phyloP scores from a whole-genome alignment of 1,140 invertebrate genomes.

The Danaus plexippus region DNA sequence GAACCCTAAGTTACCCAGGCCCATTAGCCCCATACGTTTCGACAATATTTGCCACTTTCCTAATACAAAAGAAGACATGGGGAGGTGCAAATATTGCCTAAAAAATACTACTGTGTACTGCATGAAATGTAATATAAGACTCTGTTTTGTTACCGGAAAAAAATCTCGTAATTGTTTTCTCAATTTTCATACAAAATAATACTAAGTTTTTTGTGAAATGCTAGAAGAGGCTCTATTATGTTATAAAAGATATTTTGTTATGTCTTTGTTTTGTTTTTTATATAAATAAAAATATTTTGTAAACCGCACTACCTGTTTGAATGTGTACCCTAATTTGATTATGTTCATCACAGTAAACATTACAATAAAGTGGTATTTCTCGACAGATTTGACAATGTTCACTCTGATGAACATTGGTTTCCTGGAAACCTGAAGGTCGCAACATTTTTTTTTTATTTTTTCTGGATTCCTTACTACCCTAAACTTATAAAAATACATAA shows the following conservation, averaged over 20 bases:
- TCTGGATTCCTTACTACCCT: slow-evolving; percentile 18
- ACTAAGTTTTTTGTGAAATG: no score
- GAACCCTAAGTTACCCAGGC: slow-evolving; percentile 21
- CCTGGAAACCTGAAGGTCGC: slow-evolving; percentile 21
- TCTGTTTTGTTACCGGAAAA: slow-evolving; percentile 6
- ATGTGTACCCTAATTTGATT: slow-evolving; percentile 20
- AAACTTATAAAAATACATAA: slow-evolving; percentile 20
- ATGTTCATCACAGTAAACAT: slow-evolving; percentile 24
- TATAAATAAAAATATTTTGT: no score
- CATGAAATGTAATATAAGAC: neutral
- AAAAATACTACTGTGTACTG: slow-evolving; percentile 7
- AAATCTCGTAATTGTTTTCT: neutral
- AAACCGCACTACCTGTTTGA: slow-evolving; percentile 18
- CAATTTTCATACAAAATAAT: no score
- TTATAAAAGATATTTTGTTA: no score
- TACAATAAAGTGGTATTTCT: slow-evolving; percentile 20
- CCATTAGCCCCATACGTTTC: slow-evolving; percentile 22
- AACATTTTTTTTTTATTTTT: slow-evolving; percentile 19
- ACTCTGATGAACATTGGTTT: slow-evolving; percentile 25
- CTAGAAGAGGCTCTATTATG: no score
- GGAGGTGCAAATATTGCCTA: slow-evolving; percentile 18
- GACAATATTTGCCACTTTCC: slow-evolving; percentile 27
- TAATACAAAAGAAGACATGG: no score
- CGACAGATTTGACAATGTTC: slow-evolving; percentile 21
- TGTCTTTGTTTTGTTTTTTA: no score